Conservation (phyloP, 2,113 vertebrate genomes). For the Heterocephalus glaber region DNA sequence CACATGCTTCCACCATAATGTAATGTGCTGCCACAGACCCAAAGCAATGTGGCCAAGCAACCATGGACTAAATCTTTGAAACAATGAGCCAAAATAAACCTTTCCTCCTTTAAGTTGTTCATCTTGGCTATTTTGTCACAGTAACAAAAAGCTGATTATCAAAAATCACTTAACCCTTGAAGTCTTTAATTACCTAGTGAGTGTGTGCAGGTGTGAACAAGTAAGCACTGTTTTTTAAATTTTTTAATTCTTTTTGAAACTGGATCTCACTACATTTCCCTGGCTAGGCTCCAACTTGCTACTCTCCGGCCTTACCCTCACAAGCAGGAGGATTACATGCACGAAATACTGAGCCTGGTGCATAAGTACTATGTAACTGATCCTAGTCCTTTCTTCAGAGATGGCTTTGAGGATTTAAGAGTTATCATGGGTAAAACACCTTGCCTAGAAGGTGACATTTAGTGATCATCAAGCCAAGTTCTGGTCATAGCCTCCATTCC, state of each 20-base stretch:
- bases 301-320: background rate
- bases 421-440: background rate
- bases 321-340: background rate
- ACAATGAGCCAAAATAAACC: too few relatives aligned
- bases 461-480: background rate
- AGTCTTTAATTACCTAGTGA: background rate
- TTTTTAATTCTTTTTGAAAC: too few relatives aligned
- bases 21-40: too few relatives aligned
- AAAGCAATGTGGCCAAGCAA: too few relatives aligned
- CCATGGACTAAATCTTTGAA: too few relatives aligned
- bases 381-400: background rate
- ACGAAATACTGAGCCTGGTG: background rate
- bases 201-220: background rate
- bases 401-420: background rate
- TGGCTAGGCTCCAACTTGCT: background rate
- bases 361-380: background rate
- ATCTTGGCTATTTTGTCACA: too few relatives aligned
- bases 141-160: too few relatives aligned
- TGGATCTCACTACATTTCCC: background rate
- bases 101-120: too few relatives aligned
- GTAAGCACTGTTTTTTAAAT: background rate
- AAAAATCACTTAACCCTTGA: background rate
- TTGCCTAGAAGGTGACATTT: background rate
- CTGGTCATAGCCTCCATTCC: background rate
- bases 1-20: too few relatives aligned